phyloP scores from a whole-genome alignment of 2,797 vertebrate genomes.

The Novumbra hubbsi region DNA sequence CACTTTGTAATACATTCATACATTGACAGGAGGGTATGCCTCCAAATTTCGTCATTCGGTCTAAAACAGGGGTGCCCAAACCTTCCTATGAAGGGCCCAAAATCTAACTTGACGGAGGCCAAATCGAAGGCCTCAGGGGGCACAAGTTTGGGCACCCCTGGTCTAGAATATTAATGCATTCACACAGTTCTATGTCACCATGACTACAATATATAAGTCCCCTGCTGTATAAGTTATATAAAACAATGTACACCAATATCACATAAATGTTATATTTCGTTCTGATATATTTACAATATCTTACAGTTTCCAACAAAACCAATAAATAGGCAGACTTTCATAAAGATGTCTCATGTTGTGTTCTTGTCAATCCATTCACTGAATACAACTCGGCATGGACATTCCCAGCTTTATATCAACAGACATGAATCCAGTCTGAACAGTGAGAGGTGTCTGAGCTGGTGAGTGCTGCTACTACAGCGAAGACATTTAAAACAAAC shows the following conservation, averaged over 20 bases:
- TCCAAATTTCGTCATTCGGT: neutral
- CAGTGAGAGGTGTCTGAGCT: neutral
- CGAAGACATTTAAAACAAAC: neutral
- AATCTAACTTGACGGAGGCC: too few species aligned
- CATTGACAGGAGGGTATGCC: neutral
- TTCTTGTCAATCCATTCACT: neutral
- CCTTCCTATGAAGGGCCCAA: too few species aligned
- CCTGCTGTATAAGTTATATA: neutral
- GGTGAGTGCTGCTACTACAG: neutral
- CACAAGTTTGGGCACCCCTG: too few species aligned
- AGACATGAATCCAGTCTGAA: neutral
- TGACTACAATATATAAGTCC: neutral
- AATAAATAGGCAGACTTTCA: slow-evolving; percentile 8
- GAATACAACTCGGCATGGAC: neutral
- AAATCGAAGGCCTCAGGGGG: too few species aligned
- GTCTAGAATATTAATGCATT: neutral
- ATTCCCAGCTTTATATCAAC: neutral
- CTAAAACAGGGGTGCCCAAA: too few species aligned
- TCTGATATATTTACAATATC: slow-evolving; percentile 15
- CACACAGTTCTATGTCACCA: neutral
- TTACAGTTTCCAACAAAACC: slow-evolving; percentile 10
- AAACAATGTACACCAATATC: slow-evolving; percentile 5
- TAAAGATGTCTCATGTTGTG: neutral
- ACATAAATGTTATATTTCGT: slow-evolving; percentile 12
- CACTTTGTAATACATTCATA: neutral